Evolutionary conservation across 2,797 vertebrate genomes (phyloP).

Genomic region (Antennarius maculatus): DNA sequence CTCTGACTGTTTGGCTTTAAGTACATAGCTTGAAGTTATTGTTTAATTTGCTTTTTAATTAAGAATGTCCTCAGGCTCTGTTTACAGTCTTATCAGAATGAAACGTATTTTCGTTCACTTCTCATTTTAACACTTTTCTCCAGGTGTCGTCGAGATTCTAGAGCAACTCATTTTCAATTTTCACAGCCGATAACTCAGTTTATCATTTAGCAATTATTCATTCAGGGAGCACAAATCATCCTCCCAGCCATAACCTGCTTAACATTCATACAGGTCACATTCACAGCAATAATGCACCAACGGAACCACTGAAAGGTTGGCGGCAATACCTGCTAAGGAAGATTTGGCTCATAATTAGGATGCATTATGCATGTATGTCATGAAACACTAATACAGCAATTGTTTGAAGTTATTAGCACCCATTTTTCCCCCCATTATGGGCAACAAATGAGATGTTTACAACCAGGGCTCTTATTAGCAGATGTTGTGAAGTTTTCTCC

Average conservation of each 20-base stretch:
- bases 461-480: conserved; percentile 4
- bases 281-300: conserved; percentile 23
- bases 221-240: conserved; percentile 33
- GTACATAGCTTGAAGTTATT: conserved; percentile 17
- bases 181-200: conserved; percentile 24
- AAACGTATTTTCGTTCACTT: background rate
- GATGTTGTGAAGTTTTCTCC: background rate
- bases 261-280: conserved; percentile 48
- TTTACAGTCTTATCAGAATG: background rate
- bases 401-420: background rate
- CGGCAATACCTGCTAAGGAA: too few species aligned
- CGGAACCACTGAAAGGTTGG: background rate
- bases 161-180: conserved; percentile 9
- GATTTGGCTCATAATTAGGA: conserved; percentile 7
- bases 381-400: background rate
- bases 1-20: background rate
- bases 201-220: conserved; percentile 30
- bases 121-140: conserved; percentile 2
- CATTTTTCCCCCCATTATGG: background rate
- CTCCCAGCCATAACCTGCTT: conserved; percentile 38
- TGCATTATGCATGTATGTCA: background rate
- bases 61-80: conserved; percentile 34
- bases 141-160: conserved; percentile 10
- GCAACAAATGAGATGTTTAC: background rate
- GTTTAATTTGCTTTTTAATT: conserved; percentile 12